Evolutionary conservation across 2,888 invertebrate species (phyloP).

Genomic region (Maniola hyperantus): DNA sequence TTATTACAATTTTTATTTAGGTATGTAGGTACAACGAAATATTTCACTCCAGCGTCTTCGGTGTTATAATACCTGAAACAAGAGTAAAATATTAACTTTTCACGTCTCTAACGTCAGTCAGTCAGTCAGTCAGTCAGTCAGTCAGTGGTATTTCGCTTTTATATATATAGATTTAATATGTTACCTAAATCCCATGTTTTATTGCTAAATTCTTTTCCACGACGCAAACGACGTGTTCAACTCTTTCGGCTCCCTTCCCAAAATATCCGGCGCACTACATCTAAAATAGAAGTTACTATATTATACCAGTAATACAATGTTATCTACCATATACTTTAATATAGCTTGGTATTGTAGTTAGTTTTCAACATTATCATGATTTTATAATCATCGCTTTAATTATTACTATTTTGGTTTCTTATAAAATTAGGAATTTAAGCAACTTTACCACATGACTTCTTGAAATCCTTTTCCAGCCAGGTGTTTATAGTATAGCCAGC

Average conservation of each 20-base stretch:
- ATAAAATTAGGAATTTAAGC: neutral
- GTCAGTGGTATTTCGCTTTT: too few relatives aligned
- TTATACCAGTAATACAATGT: neutral
- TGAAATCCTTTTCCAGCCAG: neutral
- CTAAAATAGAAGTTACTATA: neutral
- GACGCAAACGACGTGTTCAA: neutral
- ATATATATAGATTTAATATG: too few relatives aligned
- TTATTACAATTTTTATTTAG: too few relatives aligned
- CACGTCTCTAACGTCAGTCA: too few relatives aligned
- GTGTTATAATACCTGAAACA: constrained; percentile 2
- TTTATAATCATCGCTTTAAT: neutral
- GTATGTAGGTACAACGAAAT: neutral
- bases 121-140: too few relatives aligned
- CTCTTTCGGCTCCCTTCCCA: neutral
- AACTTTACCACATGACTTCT: neutral
- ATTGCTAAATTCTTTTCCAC: neutral
- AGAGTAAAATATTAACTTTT: too few relatives aligned
- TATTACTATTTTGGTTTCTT: neutral
- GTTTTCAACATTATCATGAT: neutral
- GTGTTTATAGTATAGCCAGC: neutral
- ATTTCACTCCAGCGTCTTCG: neutral
- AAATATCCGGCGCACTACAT: neutral
- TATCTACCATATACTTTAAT: neutral
- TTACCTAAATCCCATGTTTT: neutral
- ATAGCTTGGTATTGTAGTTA: too few relatives aligned